A percentile compares a stretch with the other conserved stretches of the same genome.
Conservation (phyloP, 2,888 invertebrate genomes). For the Noctua comes region DNA sequence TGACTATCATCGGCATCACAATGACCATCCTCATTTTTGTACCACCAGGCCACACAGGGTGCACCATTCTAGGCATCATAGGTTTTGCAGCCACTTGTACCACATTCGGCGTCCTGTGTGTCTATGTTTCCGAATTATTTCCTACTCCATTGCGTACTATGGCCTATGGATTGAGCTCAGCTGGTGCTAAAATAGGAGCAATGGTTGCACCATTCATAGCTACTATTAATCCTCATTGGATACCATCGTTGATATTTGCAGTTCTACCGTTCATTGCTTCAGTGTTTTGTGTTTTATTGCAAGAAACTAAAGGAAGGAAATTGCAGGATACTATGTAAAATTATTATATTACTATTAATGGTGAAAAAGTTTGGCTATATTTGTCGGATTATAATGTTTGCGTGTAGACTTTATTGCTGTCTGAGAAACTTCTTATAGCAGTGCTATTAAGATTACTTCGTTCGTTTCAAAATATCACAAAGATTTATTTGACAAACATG, state of each 20-base stretch:
- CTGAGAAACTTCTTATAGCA: conserved; percentile 25
- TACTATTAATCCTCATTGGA: conserved; percentile 74
- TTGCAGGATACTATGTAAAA: conserved; percentile 69
- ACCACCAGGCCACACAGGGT: conserved; percentile 70
- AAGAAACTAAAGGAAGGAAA: conserved; percentile 77
- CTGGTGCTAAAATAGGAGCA: conserved; percentile 76
- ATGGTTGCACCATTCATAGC: conserved; percentile 78
- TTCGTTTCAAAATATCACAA: conserved; percentile 44
- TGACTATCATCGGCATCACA: conserved; percentile 64
- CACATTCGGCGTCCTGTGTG: conserved; percentile 70
- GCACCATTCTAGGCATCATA: conserved; percentile 71
- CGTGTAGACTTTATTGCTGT: conserved; percentile 12
- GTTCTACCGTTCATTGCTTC: conserved; percentile 71
- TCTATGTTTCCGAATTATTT: conserved; percentile 77
- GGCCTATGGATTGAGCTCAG: conserved; percentile 74
- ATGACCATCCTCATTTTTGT: conserved; percentile 73
- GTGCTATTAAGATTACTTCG: conserved; percentile 23
- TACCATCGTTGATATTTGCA: conserved; percentile 76
- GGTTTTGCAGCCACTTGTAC: conserved; percentile 71
- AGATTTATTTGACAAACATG: conserved; percentile 50
- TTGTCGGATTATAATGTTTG: conserved; percentile 10
- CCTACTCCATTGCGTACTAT: conserved; percentile 79
- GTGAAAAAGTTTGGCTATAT: background rate
- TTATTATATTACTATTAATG: background rate
- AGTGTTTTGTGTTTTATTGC: conserved; percentile 71